Conservation (phyloP, 2,888 invertebrate species). For the Lutraria lutraria region DNA sequence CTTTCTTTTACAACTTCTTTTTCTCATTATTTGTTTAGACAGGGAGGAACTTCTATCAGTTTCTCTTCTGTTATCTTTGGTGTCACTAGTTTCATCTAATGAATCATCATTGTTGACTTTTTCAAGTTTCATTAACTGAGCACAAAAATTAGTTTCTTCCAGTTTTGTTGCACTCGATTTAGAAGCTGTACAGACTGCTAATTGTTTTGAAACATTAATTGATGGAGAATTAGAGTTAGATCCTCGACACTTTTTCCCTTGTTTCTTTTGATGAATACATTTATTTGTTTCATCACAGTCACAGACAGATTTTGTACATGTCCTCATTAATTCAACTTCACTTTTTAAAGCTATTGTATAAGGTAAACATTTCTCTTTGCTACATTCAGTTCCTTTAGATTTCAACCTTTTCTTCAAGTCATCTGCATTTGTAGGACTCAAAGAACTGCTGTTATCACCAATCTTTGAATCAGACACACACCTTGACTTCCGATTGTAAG, state of each 20-base stretch:
- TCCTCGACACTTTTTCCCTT: neutral
- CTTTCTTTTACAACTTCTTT: conserved; percentile 5
- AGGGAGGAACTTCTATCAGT: neutral
- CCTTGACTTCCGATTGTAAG: neutral
- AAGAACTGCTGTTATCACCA: neutral
- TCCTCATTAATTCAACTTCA: neutral
- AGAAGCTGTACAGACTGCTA: neutral
- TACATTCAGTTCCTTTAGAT: neutral
- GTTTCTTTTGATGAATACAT: neutral
- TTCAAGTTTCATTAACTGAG: neutral
- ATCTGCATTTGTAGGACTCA: neutral
- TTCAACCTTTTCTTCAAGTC: neutral
- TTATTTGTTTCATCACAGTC: neutral
- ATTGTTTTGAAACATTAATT: neutral
- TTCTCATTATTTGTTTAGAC: neutral
- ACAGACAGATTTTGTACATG: neutral
- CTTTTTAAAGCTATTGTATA: neutral
- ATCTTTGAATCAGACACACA: neutral
- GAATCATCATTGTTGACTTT: neutral
- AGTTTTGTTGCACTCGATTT: neutral
- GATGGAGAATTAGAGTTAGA: neutral
- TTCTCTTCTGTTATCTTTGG: neutral
- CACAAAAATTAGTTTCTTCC: conserved; percentile 4
- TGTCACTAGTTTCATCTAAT: neutral
- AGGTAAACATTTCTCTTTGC: neutral